A percentile compares a stretch with the other conserved stretches of the same genome.
phyloP scores from a whole-genome alignment of 2,113 vertebrate genomes.

The Polypterus senegalus region DNA sequence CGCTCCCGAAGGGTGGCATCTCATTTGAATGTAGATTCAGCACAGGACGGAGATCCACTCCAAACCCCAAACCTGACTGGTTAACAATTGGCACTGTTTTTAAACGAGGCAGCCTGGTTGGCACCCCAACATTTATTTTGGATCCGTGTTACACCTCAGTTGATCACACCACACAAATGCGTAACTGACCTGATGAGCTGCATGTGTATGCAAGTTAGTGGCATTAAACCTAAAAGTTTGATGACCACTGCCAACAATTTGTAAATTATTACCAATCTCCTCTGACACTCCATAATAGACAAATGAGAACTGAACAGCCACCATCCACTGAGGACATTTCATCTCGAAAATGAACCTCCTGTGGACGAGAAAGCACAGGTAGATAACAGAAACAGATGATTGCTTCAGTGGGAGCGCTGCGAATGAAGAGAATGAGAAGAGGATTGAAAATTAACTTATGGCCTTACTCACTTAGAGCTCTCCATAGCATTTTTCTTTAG shows the following conservation, averaged over 20 bases:
- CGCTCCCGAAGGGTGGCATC: too few relatives aligned
- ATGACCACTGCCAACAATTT: conserved; percentile 58
- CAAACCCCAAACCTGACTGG: too few relatives aligned
- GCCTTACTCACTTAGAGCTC: conserved; percentile 42
- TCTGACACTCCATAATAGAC: conserved; percentile 75
- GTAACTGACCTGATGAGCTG: too few relatives aligned
- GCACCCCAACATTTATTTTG: too few relatives aligned
- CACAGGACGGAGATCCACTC: too few relatives aligned
- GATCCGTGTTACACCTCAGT: background rate
- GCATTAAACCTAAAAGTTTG: too few relatives aligned
- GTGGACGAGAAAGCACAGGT: conserved; percentile 68
- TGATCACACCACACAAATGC: too few relatives aligned
- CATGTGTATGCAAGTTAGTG: too few relatives aligned
- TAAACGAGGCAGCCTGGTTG: too few relatives aligned
- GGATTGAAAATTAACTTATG: conserved; percentile 41
- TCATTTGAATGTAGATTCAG: too few relatives aligned
- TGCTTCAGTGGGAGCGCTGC: conserved; percentile 66
- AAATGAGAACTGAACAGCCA: conserved; percentile 77
- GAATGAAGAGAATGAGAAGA: conserved; percentile 39
- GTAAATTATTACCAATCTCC: conserved; percentile 97
- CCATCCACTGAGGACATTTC: conserved; percentile 75
- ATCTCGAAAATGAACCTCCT: conserved; percentile 75
- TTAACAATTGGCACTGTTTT: too few relatives aligned
- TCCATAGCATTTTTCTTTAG: conserved; percentile 32
- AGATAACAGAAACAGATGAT: conserved; percentile 93